A percentile compares a stretch with the other conserved stretches of the same genome.
These are phyloP conservation scores for Ahaetulla prasina DNA, from an alignment of 2,113 vertebrate species.

Conservation along the genomic window DNA sequence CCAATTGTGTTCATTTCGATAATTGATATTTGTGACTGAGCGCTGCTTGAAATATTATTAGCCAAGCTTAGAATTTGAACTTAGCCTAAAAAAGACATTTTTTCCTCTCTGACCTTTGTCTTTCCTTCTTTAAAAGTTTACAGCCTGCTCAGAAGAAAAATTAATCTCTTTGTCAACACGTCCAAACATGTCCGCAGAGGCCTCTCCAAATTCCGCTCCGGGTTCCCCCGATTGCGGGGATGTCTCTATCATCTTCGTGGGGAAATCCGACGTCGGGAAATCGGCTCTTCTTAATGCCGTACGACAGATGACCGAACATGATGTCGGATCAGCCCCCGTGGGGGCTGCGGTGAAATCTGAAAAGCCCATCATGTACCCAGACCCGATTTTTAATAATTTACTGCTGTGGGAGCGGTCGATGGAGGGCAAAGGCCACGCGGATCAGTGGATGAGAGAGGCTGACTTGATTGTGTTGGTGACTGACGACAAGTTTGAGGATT, in stretches of 20 bases:
- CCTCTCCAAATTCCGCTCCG: not conserved
- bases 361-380: constrained; percentile 13
- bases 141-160: not conserved
- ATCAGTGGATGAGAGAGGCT: constrained; percentile 31
- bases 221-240: constrained; percentile 6
- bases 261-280: not conserved
- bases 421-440: not conserved
- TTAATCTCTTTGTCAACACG: not conserved
- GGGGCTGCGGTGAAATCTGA: not conserved
- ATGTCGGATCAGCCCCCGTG: not conserved
- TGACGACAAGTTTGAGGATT: not conserved
- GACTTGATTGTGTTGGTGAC: constrained; percentile 28
- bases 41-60: not conserved
- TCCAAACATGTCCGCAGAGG: not conserved
- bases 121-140: not conserved
- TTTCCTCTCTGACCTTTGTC: not conserved
- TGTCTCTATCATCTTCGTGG: constrained; percentile 9
- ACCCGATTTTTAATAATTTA: constrained; percentile 15
- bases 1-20: not conserved
- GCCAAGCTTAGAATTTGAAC: not conserved
- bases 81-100: not conserved
- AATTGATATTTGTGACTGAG: not conserved
- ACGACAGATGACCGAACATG: not conserved
- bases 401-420: constrained; percentile 36
- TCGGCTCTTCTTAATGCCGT: not conserved